Percentiles rank a stretch among this genome's conserved stretches.
Conservation (phyloP, 2,113 vertebrate genomes). For the Dipodomys ordii region DNA sequence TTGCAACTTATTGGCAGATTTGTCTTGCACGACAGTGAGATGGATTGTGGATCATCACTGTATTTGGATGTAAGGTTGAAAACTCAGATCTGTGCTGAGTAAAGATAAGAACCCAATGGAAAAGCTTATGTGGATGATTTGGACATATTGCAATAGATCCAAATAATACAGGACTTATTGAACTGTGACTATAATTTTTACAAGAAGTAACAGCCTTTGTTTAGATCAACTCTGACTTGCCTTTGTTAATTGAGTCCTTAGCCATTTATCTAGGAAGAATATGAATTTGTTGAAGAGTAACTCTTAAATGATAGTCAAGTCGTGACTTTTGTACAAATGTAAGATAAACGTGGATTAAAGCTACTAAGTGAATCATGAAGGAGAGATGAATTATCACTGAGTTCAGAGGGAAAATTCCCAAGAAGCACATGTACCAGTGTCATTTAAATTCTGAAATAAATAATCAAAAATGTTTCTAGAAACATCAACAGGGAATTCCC, state of each 20-base stretch:
- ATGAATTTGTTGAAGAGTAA: not conserved
- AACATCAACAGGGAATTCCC: not conserved
- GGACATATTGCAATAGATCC: not conserved
- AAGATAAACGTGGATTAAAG: not conserved
- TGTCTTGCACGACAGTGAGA: not conserved
- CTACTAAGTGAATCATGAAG: not conserved
- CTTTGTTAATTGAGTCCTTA: not conserved
- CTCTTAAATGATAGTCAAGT: not conserved
- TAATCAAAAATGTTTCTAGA: not conserved
- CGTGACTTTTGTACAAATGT: not conserved
- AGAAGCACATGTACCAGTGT: not conserved
- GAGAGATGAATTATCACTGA: not conserved
- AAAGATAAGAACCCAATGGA: not conserved
- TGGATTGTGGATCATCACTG: not conserved
- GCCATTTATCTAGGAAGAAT: not conserved
- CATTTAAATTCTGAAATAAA: slow-evolving; percentile 13
- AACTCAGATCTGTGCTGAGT: not conserved
- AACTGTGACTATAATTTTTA: not conserved
- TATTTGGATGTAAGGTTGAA: not conserved
- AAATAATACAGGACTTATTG: not conserved
- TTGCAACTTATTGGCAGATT: slow-evolving; percentile 19
- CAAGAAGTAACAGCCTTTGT: not conserved
- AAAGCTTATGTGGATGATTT: not conserved
- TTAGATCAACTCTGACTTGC: not conserved
- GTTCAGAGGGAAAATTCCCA: not conserved